These are phyloP conservation scores for Euzetes globulus DNA, from an alignment of 2,888 invertebrate genomes.

Conservation along the genomic window DNA sequence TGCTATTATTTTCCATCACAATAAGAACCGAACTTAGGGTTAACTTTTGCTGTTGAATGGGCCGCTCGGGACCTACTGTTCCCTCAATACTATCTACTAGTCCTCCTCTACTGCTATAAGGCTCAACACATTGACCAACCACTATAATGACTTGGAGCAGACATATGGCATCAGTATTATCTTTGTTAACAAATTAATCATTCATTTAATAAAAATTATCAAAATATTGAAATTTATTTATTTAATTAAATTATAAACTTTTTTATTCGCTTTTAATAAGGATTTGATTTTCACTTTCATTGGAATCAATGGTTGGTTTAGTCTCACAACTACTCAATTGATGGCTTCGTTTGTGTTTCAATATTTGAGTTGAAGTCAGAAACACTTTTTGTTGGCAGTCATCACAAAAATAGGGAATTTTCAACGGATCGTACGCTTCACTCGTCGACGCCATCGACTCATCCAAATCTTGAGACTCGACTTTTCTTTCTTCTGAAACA, in stretches of 20 bases:
- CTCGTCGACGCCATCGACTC: background rate
- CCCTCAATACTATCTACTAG: background rate
- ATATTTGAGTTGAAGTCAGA: conserved; percentile 71
- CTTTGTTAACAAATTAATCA: conserved; percentile 5
- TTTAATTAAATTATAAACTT: background rate
- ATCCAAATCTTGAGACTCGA: conserved; percentile 8
- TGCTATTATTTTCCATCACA: conserved; percentile 28
- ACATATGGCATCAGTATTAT: conserved; percentile 29
- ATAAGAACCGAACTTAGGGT: conserved; percentile 23
- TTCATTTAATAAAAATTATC: background rate
- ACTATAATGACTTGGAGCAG: background rate
- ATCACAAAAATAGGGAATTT: conserved; percentile 60
- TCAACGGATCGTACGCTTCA: conserved; percentile 43
- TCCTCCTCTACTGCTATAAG: background rate
- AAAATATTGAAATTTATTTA: conserved; percentile 22
- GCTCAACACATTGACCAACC: conserved; percentile 12
- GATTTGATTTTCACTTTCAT: background rate
- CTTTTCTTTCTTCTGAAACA: background rate
- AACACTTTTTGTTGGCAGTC: conserved; percentile 61
- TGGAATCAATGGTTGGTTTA: background rate
- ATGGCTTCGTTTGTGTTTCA: conserved; percentile 61
- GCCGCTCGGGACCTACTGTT: conserved; percentile 19
- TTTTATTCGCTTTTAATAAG: background rate
- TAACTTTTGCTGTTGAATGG: conserved; percentile 24
- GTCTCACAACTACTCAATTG: background rate